Base-by-base conservation (phyloP, 2,888 invertebrate species). In the Meiosimyza platycephala region DNA sequence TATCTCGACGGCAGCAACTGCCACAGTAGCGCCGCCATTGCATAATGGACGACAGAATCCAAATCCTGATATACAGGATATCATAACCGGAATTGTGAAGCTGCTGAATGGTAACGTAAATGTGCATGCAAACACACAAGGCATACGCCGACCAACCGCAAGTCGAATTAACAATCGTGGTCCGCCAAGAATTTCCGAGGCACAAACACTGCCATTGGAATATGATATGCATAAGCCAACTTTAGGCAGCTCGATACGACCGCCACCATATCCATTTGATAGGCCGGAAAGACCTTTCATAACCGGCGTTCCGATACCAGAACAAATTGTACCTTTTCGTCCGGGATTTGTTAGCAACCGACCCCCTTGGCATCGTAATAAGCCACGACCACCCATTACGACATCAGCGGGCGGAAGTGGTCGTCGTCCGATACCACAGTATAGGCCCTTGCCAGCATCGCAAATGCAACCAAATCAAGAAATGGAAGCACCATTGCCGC, bases 141-240 rank as follows among this genome's bases (percentile, higher is more conserved):
- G 88, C 15, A 54, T 57, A 90, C 89, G 94, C 72, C 88, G 94
- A 15, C 94, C 94, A 0, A 88, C 92, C 80, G 90, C 91, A 33
- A 93, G 93, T 4, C 89, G 96, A 75, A 96, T 97, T 16, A 97
- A 97, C 82, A 95, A 97, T 83, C 88, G 97, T 74, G 96, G 96
- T 0, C 97, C 96, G 0, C 96, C 96, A 0, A 90, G 95, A 77
- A 93, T 95, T 77, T 92, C 94, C 0, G 95, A 95, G 79, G 89
- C 93, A 0, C 93, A 93, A 57, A 91, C 92, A 0, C 79, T 94
- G 47, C 91, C 91, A 0, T 90, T 92, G n/a, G 87, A 87, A 71
- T 87, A 86, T 72, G 87, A 87, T 74, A 81, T 83, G 6, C 86
- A 85, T 72, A 86, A 86, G 59, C 84, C 84, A 0, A 50, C 77